Evolutionary conservation across 1,140 invertebrate species (phyloP), one percentile per base, ranked within the genome.

Genomic region (Heliconius nattereri): DNA sequence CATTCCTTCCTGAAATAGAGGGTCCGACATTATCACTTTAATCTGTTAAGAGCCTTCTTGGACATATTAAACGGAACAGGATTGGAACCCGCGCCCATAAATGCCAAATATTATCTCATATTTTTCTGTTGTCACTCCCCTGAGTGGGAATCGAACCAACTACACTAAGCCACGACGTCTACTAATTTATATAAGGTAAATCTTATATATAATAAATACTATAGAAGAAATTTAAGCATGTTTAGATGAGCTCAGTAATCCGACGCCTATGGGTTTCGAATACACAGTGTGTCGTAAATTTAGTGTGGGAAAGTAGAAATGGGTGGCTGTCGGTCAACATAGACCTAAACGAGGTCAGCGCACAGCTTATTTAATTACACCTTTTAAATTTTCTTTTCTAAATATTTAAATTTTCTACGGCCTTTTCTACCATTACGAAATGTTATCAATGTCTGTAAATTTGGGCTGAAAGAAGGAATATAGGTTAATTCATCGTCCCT

Each of bases 221-320:
- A 66, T 29, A 29, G 11, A 66, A 16, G 8, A 26, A 16, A 66
- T 23, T 66, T 66, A 66, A 66, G 26, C 60, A 66, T 66, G 60
- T 66, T 26, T 29, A 13, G 60, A 66, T 66, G 23, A 66, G 60
- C 9, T 66, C 23, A 3, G 60, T 66, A 66, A 66, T 66, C 60
- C 60, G 60, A 66, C 60, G 60, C 60, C 60, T 29, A 66, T 66
- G 60, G 11, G 20, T 66, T 66, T 66, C 23, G 3, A 66, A 66
- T 66, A 66, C 60, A 66, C 26, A 23, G n/a, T 66, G 23, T 66
- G 60, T 66, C 23, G 60, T 66, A 66, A 66, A 66, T 66, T 66
- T 66, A 66, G 60, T 66, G 60, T 66, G 60, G 60, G 60, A 66
- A 66, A 66, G 60, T 66, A 26, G 60, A 66, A 29, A 66, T 66